Base-by-base conservation (phyloP, 2,888 invertebrate species). In the Chymomyza procnemis region DNA sequence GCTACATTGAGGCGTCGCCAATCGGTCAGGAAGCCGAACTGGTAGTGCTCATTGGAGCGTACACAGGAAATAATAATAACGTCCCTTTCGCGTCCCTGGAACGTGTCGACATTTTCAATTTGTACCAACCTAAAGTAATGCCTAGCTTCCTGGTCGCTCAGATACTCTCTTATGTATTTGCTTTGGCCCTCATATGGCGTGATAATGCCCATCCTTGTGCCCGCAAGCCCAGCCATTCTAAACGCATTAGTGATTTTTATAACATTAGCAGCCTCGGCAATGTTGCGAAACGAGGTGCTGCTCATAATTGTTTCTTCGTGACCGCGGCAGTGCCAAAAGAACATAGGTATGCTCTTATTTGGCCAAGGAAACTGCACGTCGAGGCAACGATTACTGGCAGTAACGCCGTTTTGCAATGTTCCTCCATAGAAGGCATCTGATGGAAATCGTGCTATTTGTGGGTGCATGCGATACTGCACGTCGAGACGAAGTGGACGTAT, bases 361-460 rank as follows among this genome's bases (percentile, higher is more conserved):
- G 99, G 99, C 99, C 99, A 99, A 0, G 99, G 98, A 89, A 99
- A 99, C 88, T 99, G 99, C 69, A 99, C 94, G 88, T 97, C 96
- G 73, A 99, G 92, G 75, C 96, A 95, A 8, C 99, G 93, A 88
- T 99, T 99, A 87, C 97, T 99, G 2, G 98, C 97, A 80, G 98
- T 97, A 1, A 99, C 99, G 1, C 99, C 99, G 90, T 99, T 99
- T 90, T 99, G 99, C 59, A 99, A 93, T 3, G 98, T 98, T 0
- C 99, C 99, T 90, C 99, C 99, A 88, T 99, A 99, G 92, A 99
- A 99, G 92, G 99, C 99, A 91, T 99, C 99, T 0, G 99, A 99
- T 0, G 99, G 99, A 90, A 99, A 99, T 67, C 97, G 95, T 0
- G 98, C 97, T 6, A 99, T 92, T 87, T 98, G 97, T 0, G 99